Conservation (phyloP, 2,797 vertebrate species). For the Oreochromis mossambicus region DNA sequence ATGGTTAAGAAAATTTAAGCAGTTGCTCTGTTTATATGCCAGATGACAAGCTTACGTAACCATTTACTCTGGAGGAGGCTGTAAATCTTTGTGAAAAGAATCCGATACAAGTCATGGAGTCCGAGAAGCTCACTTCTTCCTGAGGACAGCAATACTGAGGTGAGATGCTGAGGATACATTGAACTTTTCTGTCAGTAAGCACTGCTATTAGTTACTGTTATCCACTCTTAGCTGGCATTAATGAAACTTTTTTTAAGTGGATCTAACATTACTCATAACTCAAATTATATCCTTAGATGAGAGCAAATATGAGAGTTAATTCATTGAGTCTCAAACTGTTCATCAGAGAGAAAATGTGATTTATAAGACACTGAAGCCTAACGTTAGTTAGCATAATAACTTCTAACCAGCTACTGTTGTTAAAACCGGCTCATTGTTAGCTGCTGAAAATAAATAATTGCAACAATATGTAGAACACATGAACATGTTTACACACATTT, state of each 20-base stretch:
- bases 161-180: not conserved
- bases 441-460: not conserved
- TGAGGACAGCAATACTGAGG: not conserved
- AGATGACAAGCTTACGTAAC: not conserved
- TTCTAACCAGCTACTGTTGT: not conserved
- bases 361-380: not conserved
- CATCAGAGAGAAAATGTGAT: not conserved
- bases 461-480: not conserved
- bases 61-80: not conserved
- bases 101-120: not conserved
- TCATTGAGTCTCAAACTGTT: not conserved
- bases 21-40: not conserved
- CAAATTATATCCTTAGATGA: not conserved
- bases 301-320: not conserved
- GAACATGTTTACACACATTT: not conserved
- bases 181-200: not conserved
- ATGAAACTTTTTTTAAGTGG: not conserved
- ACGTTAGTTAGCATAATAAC: not conserved
- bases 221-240: not conserved
- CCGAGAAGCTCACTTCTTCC: not conserved
- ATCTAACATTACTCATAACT: not conserved
- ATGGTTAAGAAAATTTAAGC: not conserved
- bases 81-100: not conserved
- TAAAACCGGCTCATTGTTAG: not conserved
- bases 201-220: not conserved